These are phyloP conservation scores for Leucophenga montana DNA, from an alignment of 2,888 invertebrate genomes.

Conservation along the genomic window DNA sequence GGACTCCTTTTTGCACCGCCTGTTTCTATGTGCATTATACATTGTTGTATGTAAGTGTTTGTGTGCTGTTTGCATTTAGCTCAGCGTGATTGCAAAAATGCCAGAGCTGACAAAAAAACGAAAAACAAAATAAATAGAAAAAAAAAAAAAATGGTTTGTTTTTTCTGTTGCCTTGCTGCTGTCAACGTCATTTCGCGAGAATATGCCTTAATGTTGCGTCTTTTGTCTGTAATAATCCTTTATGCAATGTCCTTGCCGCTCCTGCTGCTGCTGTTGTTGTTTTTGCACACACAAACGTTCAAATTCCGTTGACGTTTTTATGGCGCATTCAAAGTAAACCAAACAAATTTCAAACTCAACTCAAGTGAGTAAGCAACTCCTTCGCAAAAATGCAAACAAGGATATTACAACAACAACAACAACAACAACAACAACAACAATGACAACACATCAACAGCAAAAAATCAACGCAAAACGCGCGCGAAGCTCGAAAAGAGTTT, in stretches of 20 bases:
- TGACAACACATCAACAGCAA: slow-evolving; percentile 26
- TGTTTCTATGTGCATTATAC: background rate
- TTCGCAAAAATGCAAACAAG: slow-evolving; percentile 44
- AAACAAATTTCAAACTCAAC: slow-evolving; percentile 43
- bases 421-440: slow-evolving; percentile 19
- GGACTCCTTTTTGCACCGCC: too few species aligned
- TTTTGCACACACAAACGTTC: slow-evolving; percentile 39
- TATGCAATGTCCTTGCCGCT: slow-evolving; percentile 64
- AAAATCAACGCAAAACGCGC: background rate
- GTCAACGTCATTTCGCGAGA: background rate
- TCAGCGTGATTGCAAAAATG: slow-evolving; percentile 39
- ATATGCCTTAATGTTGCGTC: background rate
- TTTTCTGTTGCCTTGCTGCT: background rate
- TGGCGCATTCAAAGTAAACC: slow-evolving; percentile 59
- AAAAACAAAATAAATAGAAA: background rate
- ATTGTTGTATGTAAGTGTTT: background rate
- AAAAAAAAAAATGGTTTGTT: too few species aligned
- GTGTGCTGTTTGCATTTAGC: background rate
- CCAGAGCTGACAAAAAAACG: background rate
- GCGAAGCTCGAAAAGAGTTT: slow-evolving; percentile 8
- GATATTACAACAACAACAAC: slow-evolving; percentile 27
- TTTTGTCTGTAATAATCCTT: slow-evolving; percentile 21
- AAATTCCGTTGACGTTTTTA: slow-evolving; percentile 63
- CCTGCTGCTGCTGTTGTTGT: slow-evolving; percentile 38
- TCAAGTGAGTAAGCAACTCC: slow-evolving; percentile 48